Evolutionary conservation across 2,113 vertebrate genomes (phyloP).

Genomic region (Mormyrus iriodes): DNA sequence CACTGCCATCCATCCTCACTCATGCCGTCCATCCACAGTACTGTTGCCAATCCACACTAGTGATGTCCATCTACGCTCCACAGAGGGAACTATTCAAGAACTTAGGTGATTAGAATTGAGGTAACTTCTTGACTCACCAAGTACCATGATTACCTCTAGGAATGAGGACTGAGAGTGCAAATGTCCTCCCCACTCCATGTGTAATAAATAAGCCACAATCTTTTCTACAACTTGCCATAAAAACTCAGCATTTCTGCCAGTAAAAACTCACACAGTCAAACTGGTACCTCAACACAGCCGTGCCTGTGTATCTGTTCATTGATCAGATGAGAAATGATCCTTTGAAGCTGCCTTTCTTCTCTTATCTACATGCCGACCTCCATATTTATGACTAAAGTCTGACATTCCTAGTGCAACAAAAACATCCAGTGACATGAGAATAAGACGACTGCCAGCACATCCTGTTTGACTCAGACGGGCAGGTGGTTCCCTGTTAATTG

Average conservation of each 20-base stretch:
- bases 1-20: too few species aligned
- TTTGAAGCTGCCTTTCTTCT: not conserved
- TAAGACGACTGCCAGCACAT: not conserved
- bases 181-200: not conserved
- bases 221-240: too few species aligned
- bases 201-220: not conserved
- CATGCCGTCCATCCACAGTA: too few species aligned
- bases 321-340: not conserved
- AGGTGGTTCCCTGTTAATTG: slow-evolving; percentile 1
- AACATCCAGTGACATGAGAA: not conserved
- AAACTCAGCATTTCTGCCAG: not conserved
- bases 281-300: not conserved
- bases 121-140: not conserved
- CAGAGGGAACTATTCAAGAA: not conserved
- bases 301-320: not conserved
- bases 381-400: not conserved
- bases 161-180: not conserved
- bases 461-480: not conserved
- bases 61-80: not conserved
- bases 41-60: not conserved
- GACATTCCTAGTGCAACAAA: not conserved
- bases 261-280: not conserved
- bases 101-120: not conserved
- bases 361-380: not conserved
- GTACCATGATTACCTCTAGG: not conserved